Evolutionary conservation across 2,113 vertebrate species (phyloP).

Genomic region (Oostethus manadensis): DNA sequence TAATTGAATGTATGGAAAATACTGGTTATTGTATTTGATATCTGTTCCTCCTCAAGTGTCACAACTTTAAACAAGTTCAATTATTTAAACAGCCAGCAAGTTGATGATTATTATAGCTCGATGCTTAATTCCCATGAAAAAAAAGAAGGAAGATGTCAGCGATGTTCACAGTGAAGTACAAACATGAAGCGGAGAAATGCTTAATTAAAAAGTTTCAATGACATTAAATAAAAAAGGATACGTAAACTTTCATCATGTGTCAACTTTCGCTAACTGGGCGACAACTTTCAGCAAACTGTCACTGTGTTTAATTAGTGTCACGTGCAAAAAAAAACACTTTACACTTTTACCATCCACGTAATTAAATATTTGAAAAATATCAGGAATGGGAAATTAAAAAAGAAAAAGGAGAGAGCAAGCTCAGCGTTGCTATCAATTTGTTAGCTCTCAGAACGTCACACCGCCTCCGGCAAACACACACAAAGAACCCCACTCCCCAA

Average conservation of each 20-base stretch:
- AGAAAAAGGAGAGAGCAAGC: constrained; percentile 34
- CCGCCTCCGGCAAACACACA: constrained; percentile 68
- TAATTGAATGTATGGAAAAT: too few relatives aligned
- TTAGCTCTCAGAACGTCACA: constrained; percentile 61
- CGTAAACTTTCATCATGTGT: constrained; percentile 3
- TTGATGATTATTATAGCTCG: too few relatives aligned
- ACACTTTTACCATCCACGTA: constrained; percentile 65
- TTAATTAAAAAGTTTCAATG: not conserved
- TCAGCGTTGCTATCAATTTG: constrained; percentile 58
- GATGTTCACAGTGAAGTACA: too few relatives aligned
- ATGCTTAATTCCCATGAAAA: too few relatives aligned
- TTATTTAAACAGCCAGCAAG: too few relatives aligned
- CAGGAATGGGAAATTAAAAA: constrained; percentile 57
- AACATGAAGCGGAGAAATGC: too few relatives aligned
- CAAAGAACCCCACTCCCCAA: constrained; percentile 45
- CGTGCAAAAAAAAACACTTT: constrained; percentile 41
- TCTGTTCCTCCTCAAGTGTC: too few relatives aligned
- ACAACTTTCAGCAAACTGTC: constrained; percentile 43
- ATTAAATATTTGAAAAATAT: constrained; percentile 77
- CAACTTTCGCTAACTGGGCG: constrained; percentile 10
- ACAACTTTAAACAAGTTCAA: too few relatives aligned
- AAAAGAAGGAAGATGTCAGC: too few relatives aligned
- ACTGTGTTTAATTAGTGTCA: constrained; percentile 34
- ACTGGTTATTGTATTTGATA: too few relatives aligned
- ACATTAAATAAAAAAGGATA: not conserved